These are phyloP conservation scores for Cyphomyrus discorhynchus DNA, from an alignment of 2,113 vertebrate genomes.

Conservation along the genomic window DNA sequence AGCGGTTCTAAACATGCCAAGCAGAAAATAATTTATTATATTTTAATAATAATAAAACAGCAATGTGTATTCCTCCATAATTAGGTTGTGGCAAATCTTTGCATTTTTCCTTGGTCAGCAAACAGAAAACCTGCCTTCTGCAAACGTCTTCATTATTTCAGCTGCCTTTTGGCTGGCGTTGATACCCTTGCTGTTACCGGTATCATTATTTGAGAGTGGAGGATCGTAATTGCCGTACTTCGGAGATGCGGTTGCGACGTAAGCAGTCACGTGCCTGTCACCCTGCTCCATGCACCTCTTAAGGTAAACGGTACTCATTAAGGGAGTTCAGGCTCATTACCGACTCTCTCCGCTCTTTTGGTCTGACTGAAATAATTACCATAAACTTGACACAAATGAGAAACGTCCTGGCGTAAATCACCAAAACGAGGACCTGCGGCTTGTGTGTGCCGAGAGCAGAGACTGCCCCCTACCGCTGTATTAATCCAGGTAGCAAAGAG, in stretches of 20 bases:
- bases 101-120: not conserved
- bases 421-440: not conserved
- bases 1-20: not conserved
- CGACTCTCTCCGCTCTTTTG: not conserved
- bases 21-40: not conserved
- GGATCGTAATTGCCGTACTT: not conserved
- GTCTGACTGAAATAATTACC: not conserved
- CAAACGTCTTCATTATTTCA: not conserved
- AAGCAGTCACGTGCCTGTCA: not conserved
- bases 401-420: not conserved
- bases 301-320: not conserved
- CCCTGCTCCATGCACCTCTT: not conserved
- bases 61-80: not conserved
- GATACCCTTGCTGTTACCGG: not conserved
- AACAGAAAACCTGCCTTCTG: not conserved
- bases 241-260: not conserved
- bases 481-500: not conserved
- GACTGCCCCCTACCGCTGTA: conserved; percentile 1
- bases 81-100: not conserved
- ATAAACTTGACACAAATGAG: conserved; percentile 1
- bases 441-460: not conserved
- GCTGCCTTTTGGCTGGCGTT: not conserved
- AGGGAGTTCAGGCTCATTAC: not conserved
- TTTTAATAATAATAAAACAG: not conserved
- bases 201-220: not conserved